Base-by-base conservation (phyloP, 1,140 invertebrate genomes). In the Lamellibrachia luymesi region DNA sequence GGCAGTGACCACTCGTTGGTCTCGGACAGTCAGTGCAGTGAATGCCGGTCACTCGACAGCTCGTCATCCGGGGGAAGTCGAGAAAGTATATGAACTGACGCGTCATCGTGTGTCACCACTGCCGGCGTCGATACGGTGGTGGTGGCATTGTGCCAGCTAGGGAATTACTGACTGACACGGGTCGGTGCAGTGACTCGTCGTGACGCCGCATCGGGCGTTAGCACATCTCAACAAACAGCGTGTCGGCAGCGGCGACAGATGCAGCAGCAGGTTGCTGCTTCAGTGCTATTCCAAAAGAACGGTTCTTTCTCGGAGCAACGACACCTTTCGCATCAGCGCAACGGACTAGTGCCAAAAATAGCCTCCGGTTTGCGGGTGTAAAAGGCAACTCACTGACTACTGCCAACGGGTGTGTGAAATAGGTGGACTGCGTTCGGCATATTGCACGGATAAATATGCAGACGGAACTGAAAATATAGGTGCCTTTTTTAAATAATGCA, bases 1-100 rank as follows among this genome's bases (percentile, higher is more conserved):
- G 97, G 92, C 97, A 17, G 64, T 17, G 64, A 96, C 49, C 95
- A 95, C 17, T 80, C 64, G 64, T 80, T 80, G 64, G 64, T 17
- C 2, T 80, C 64, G 64, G 64, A 80, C 64, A 80, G 64, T 80
- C 64, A 80, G 17, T 22, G 25, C 64, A 80, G 64, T 22, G 64
- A 80, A 22, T 80, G 64, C 13, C 64, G 64, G 64, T 80, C 64
- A 17, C 64, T 80, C 17, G 64, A 80, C 64, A 80, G 64, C 17
- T 80, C 64, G 64, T 80, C 64, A 2, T 80, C 64, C 64, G 64
- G 64, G 17, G 64, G 64, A 4, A 80, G 64, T 80, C 64, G 64
- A 17, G 64, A 80, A 80, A 80, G 64, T 80, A 80, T 80, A 80
- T 80, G 64, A 80, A 22, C 64, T 80, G 17, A 10, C 13, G 25